Evolutionary conservation across 2,797 vertebrate species (phyloP).

Genomic region (Halcyon badia): DNA sequence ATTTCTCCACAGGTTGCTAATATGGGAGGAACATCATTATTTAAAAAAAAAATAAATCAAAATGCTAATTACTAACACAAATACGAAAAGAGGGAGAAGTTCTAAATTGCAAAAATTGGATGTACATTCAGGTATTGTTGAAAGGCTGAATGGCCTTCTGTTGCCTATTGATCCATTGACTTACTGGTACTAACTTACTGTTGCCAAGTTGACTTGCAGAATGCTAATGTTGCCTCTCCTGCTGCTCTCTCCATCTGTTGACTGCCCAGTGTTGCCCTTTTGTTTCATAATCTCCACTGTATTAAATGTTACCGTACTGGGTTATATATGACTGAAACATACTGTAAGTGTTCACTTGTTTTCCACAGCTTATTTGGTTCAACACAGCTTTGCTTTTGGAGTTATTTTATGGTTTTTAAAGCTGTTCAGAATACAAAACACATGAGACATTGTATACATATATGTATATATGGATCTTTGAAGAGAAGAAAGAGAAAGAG

Average conservation of each 20-base stretch:
- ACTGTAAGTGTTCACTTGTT: constrained; percentile 17
- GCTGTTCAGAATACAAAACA: background rate
- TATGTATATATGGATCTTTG: background rate
- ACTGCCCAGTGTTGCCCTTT: constrained; percentile 56
- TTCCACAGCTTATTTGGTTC: constrained; percentile 7
- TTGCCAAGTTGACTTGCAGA: constrained; percentile 65
- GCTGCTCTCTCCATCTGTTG: constrained; percentile 75
- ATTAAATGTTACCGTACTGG: constrained; percentile 20
- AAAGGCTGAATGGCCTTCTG: constrained; percentile 54
- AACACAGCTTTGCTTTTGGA: background rate
- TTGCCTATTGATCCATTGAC: constrained; percentile 69
- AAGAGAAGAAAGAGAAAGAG: background rate
- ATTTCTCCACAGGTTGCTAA: background rate
- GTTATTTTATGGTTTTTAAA: background rate
- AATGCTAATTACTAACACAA: background rate
- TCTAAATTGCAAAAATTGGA: background rate
- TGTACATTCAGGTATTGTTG: constrained; percentile 12
- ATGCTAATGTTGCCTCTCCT: constrained; percentile 64
- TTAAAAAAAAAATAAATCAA: background rate
- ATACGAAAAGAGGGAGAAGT: background rate
- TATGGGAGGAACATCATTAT: background rate
- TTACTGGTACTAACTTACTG: constrained; percentile 57
- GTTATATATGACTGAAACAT: constrained; percentile 23
- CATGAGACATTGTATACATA: background rate
- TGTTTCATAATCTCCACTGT: constrained; percentile 55